Base-by-base conservation (phyloP, 2,888 invertebrate species). In the Lamproptera curius region DNA sequence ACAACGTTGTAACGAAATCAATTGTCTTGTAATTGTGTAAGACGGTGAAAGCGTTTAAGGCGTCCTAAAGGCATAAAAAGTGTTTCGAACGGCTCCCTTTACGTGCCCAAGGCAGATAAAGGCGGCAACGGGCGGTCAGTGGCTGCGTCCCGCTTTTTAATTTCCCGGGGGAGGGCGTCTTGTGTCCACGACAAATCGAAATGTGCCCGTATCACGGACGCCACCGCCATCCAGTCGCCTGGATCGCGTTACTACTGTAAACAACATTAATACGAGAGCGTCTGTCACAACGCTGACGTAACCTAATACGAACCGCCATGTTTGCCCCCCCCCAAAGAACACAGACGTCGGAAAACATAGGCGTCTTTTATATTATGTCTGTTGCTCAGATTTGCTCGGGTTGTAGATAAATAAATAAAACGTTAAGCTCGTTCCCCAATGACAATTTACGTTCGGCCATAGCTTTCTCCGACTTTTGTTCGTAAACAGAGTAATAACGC, bases 151-250 rank as follows among this genome's bases (percentile, higher is more conserved):
- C 70, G 74, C 67, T 69, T 63, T 70, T 67, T 85, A 86, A 85
- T 86, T 86, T 86, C 86, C 86, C 86, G 58, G 31, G 85, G 82
- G 86, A 78, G 52, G 42, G 39, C 57, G 75, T 62, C 73, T 70
- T 68, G 66, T 68, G 71, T 66, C 65, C 70, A 63, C 73, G 74
- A 77, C 80, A 78, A 78, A 84, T 85, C 85, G 82, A 84, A 83
- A 73, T 61, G 72, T 67, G 68, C 69, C 68, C 54, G 59, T 72
- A 68, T 52, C 63, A 63, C 66, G 69, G 65, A 69, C 67, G 75
- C 76, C 80, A 76, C 61, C 61, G 55, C 56, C 53, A 52, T 63
- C 60, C 56, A 45, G 51, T 54, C 58, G 52, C 52, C 63, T 58
- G 60, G 58, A 67, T 70, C 66, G 59, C 67, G 70, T 75, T 75